phyloP scores from a whole-genome alignment of 2,113 vertebrate genomes.

The Sardina pilchardus region DNA sequence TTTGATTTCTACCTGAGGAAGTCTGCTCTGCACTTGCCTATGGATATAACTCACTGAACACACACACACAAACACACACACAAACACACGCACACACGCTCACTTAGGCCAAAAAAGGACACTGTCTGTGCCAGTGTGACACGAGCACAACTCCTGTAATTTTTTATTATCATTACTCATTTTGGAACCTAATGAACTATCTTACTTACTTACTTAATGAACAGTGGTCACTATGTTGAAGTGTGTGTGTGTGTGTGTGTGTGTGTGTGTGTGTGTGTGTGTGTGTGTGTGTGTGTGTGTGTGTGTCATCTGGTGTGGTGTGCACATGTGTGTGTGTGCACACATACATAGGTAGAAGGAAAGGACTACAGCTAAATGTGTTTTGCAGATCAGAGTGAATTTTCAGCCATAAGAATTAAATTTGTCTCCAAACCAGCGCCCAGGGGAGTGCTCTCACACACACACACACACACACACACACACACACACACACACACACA shows the following conservation, averaged over 20 bases:
- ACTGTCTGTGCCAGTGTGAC: neutral
- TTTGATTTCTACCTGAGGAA: slow-evolving; percentile 8
- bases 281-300: neutral
- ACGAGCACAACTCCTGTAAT: neutral
- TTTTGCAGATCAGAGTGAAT: neutral
- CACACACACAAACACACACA: too few relatives aligned
- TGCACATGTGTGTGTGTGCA: neutral
- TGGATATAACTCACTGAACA: neutral
- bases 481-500: neutral
- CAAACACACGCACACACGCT: too few relatives aligned
- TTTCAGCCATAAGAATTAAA: neutral
- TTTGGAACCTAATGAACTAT: neutral
- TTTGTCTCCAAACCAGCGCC: slow-evolving; percentile 1
- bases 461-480: neutral
- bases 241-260: neutral
- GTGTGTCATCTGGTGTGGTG: neutral
- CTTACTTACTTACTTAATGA: neutral
- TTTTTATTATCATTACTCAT: neutral
- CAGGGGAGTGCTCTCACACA: neutral
- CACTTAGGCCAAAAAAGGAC: too few relatives aligned
- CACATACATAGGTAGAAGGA: neutral
- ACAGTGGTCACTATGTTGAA: neutral
- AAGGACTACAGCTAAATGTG: neutral
- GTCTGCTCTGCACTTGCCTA: neutral
- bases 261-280: neutral